A percentile compares a stretch with the other conserved stretches of the same genome.
phyloP scores from a whole-genome alignment of 2,797 vertebrate species.

The Lepus townsendii region DNA sequence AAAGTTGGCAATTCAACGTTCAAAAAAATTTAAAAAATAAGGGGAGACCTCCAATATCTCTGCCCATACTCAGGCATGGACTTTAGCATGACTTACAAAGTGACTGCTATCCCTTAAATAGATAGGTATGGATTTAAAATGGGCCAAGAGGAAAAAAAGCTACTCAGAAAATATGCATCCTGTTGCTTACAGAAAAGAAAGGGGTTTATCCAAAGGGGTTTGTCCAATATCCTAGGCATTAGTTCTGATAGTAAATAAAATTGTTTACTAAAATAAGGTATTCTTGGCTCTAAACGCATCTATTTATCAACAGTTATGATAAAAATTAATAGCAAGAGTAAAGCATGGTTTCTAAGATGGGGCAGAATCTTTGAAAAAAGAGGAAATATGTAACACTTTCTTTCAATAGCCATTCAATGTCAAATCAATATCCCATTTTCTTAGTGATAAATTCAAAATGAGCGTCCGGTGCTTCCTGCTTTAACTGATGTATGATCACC shows the following conservation, averaged over 20 bases:
- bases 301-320: conserved; percentile 55
- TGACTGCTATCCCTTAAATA: conserved; percentile 46
- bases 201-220: neutral
- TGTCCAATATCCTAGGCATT: neutral
- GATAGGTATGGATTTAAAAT: neutral
- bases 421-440: conserved; percentile 82
- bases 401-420: conserved; percentile 56
- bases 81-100: conserved; percentile 19
- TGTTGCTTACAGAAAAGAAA: conserved; percentile 43
- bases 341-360: conserved; percentile 18
- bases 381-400: conserved; percentile 70
- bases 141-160: neutral
- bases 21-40: too few species aligned
- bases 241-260: neutral
- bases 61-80: neutral
- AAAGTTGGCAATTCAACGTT: too few species aligned
- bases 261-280: conserved; percentile 22
- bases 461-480: conserved; percentile 47
- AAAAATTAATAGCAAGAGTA: conserved; percentile 40
- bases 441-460: conserved; percentile 79
- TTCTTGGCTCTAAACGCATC: conserved; percentile 19
- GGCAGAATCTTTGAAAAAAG: conserved; percentile 16
- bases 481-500: conserved; percentile 63
- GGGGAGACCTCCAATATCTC: neutral
- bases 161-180: conserved; percentile 1